These are phyloP conservation scores for Strongylocentrotus purpuratus DNA, from an alignment of 35 echinoderm and acorn worm genomes.

Conservation along the genomic window DNA sequence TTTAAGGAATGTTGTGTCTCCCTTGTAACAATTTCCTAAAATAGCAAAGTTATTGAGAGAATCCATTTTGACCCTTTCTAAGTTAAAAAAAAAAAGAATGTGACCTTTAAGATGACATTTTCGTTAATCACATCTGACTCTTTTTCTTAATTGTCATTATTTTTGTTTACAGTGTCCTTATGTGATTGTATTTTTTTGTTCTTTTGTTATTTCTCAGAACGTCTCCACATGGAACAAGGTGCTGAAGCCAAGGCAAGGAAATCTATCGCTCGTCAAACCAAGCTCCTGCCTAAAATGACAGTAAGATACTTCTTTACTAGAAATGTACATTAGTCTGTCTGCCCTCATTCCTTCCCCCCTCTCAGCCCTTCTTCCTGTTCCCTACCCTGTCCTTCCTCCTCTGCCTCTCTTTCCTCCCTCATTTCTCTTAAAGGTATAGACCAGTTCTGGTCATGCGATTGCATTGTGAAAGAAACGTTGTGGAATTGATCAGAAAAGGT, in stretches of 20 bases:
- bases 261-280: constrained; percentile 57
- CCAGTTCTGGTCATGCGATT: no score
- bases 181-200: neutral
- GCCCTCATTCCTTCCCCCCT: neutral
- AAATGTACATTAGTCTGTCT: neutral
- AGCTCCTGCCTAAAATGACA: constrained; percentile 52
- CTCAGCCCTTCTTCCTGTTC: neutral
- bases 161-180: neutral
- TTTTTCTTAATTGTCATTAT: neutral
- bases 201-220: constrained; percentile 51
- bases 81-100: no score
- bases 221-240: constrained; percentile 70
- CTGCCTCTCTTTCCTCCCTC: no score
- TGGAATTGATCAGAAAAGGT: no score
- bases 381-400: neutral
- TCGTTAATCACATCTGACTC: no score
- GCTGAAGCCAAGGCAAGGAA: constrained; percentile 69
- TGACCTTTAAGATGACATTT: no score
- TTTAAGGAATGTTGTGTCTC: no score
- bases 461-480: no score
- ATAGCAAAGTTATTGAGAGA: no score
- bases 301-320: neutral
- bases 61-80: no score
- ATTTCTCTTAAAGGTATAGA: no score
- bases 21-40: no score